Base-by-base conservation (phyloP, 2,113 vertebrate genomes). In the Notechis scutatus region DNA sequence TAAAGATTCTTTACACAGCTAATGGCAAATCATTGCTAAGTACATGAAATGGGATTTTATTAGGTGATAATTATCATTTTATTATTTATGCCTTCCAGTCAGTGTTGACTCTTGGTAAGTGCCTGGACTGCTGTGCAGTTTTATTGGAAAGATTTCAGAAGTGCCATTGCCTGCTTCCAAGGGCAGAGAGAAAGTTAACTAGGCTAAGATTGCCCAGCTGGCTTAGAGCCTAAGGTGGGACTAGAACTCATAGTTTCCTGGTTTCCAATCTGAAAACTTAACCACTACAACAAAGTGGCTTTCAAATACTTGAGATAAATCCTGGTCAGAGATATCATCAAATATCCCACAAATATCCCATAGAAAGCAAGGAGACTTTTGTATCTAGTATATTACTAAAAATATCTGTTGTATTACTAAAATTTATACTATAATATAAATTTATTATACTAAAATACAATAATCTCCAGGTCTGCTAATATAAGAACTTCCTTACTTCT, bases 1-100 rank as follows among this genome's bases (percentile, higher is more conserved):
- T 20, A 88, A 56, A 96, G 92, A 92, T 94, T 88, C 3, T 93
- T 93, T 90, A 92, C 92, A 92, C 39, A 95, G 42, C 26, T 1
- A 42, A 95, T 11, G 69, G 24, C 10, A 50, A 34, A 92, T 20
- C 92, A 50, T 93, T 90, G 89, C 4, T 85, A 39, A 54, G 42
- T 87, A 29, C 93, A n/a, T 81, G 59, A 95, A 96, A 10, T 24
- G 34, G 8, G 1, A 94, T 94, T 95, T 3, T 95, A 10, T 91
- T 95, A 55, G 14, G 11, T 34, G 89, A 91, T 95, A 81, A 42
- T 81, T 81, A 81, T 81, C 18, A 42, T 81, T 42, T 42, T 21
- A 21, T 39, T 42, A 81, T 81, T 81, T 81, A 81, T 42, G 18
- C 8, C 34, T 10, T 64, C 11, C 3, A 81, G 34, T 81, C 34